A percentile compares a stretch with the other conserved stretches of the same genome.
Conservation (phyloP, 2,888 invertebrate species). For the Apeira syringaria region DNA sequence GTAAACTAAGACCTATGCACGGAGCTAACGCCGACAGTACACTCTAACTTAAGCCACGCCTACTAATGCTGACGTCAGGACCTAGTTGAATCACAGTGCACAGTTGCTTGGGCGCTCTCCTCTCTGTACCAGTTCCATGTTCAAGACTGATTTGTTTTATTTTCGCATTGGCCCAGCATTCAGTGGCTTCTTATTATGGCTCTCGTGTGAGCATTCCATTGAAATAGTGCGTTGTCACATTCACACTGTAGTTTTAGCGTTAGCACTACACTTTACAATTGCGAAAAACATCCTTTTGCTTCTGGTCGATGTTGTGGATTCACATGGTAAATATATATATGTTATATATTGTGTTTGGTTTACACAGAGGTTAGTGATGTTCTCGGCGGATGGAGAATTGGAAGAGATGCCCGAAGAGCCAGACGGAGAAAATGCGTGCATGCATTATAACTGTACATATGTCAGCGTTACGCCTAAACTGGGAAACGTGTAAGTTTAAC, state of each 20-base stretch:
- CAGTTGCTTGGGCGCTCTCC: too few species aligned
- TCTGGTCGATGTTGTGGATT: conserved; percentile 14
- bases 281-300: conserved; percentile 18
- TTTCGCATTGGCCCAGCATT: too few species aligned
- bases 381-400: conserved; percentile 60
- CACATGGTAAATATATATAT: not conserved
- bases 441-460: conserved; percentile 73
- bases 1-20: too few species aligned
- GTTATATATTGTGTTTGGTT: conserved; percentile 4
- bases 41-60: too few species aligned
- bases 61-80: too few species aligned
- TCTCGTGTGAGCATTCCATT: too few species aligned
- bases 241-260: conserved; percentile 5
- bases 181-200: too few species aligned
- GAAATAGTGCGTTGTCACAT: too few species aligned
- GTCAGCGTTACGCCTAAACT: conserved; percentile 71
- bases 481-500: conserved; percentile 65
- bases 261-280: conserved; percentile 21
- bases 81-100: too few species aligned
- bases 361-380: conserved; percentile 58
- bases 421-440: conserved; percentile 57
- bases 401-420: conserved; percentile 65
- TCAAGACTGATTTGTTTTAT: too few species aligned
- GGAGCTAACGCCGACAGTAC: too few species aligned
- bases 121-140: too few species aligned